These are phyloP conservation scores for Malacosoma neustria DNA, from an alignment of 2,888 invertebrate species.

Conservation along the genomic window DNA sequence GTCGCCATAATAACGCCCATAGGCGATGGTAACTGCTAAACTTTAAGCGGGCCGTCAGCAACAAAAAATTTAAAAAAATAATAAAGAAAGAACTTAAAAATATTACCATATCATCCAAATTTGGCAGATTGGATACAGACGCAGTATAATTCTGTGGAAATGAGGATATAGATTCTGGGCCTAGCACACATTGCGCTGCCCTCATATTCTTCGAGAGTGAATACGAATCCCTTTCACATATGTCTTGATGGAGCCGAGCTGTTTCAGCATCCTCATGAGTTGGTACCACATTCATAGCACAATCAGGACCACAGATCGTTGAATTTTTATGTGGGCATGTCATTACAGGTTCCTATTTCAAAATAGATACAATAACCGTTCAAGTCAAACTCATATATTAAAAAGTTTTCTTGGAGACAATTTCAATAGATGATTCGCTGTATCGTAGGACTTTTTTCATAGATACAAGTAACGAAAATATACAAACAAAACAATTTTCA, in stretches of 20 bases:
- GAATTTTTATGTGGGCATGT: slow-evolving; percentile 31
- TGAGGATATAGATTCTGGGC: slow-evolving; percentile 28
- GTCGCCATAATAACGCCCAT: too few relatives aligned
- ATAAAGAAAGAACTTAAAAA: too few relatives aligned
- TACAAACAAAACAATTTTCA: too few relatives aligned
- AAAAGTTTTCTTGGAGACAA: too few relatives aligned
- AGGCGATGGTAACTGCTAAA: too few relatives aligned
- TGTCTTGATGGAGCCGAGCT: slow-evolving; percentile 23
- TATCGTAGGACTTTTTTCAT: too few relatives aligned
- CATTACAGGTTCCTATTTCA: slow-evolving; percentile 20
- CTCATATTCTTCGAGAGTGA: slow-evolving; percentile 41
- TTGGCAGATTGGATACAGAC: slow-evolving; percentile 14
- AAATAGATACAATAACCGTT: slow-evolving; percentile 1
- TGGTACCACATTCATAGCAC: slow-evolving; percentile 24
- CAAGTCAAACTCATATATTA: too few relatives aligned
- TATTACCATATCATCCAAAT: slow-evolving; percentile 19
- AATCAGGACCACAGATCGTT: slow-evolving; percentile 32
- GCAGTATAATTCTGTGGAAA: slow-evolving; percentile 6
- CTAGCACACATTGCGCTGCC: slow-evolving; percentile 49
- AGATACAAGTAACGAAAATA: too few relatives aligned
- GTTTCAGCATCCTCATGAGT: slow-evolving; percentile 22
- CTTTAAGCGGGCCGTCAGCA: too few relatives aligned
- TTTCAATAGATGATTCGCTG: too few relatives aligned
- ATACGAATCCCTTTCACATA: slow-evolving; percentile 34
- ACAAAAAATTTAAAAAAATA: too few relatives aligned